Conservation (phyloP, 2,888 invertebrate genomes). For the Amphiduros pacificus region DNA sequence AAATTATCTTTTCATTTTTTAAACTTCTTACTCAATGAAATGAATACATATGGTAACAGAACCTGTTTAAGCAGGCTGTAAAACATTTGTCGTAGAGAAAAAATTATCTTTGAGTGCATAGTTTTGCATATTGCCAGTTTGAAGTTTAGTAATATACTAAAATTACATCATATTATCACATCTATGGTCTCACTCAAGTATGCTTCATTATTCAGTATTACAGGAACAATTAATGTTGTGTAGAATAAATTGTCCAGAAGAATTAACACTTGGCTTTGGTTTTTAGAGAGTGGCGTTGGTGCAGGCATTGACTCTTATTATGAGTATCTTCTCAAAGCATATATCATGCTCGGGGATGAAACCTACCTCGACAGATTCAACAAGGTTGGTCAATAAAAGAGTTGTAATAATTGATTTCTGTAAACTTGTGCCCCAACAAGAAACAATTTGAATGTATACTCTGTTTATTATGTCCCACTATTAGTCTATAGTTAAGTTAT, state of each 20-base stretch:
- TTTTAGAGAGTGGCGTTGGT: constrained; percentile 89
- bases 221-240: no score
- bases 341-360: constrained; percentile 88
- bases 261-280: no score
- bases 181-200: neutral
- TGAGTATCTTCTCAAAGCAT: constrained; percentile 96
- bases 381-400: constrained; percentile 46
- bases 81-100: neutral
- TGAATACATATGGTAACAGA: no score
- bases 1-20: neutral
- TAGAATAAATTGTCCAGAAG: no score
- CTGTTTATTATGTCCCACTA: no score
- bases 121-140: neutral
- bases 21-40: neutral
- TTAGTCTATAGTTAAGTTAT: no score
- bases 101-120: neutral
- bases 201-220: no score
- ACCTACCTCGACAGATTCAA: constrained; percentile 92
- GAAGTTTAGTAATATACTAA: neutral
- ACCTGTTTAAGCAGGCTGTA: no score
- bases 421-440: neutral
- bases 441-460: no score
- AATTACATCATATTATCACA: neutral
- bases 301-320: constrained; percentile 99
- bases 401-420: neutral